Evolutionary conservation across 1,140 invertebrate genomes (phyloP), one percentile per base, ranked within the genome.

Genomic region (Microvelia longipes): DNA sequence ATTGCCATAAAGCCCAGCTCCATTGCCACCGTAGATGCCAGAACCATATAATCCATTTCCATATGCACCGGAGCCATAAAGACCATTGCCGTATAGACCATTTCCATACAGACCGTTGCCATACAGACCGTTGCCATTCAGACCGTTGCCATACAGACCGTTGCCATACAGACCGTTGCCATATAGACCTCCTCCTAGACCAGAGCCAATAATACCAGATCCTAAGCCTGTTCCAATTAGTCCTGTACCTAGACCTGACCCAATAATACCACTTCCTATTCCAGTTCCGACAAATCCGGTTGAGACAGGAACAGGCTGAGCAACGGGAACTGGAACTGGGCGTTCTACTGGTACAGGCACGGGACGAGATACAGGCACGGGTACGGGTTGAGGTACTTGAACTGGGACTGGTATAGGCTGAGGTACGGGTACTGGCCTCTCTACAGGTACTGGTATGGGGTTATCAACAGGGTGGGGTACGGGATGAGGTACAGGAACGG

Each of bases 271-370:
- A 74, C 68, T 2, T 30, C 30, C 60, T 73, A 72, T 24, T 71
- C 70, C 2, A 74, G 71, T 14, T 15, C 13, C 25, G 63, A 84
- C 60, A 87, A 88, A 77, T 88, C 90, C 2, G 2, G 25, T 2
- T 13, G 66, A 5, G 13, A 11, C 24, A 28, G 26, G 13, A 1
- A 67, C 28, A 5, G 66, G 66, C 11, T 13, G 13, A 28, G 66
- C 5, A 24, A 27, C 25, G 28, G 66, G 11, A 29, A 68, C 67
- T 79, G 90, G 88, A 25, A 91, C 87, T 28, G 84, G 82, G 60
- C 88, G 85, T 75, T 87, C 87, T 2, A 87, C 84, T 62, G 83
- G 82, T 76, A 84, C 83, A 73, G 83, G 84, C 70, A 86, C 79
- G 74, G 83, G 82, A 76, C 87, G 86, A 73, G 88, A 85, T 0